phyloP scores from a whole-genome alignment of 2,113 vertebrate genomes.

The Ia io region DNA sequence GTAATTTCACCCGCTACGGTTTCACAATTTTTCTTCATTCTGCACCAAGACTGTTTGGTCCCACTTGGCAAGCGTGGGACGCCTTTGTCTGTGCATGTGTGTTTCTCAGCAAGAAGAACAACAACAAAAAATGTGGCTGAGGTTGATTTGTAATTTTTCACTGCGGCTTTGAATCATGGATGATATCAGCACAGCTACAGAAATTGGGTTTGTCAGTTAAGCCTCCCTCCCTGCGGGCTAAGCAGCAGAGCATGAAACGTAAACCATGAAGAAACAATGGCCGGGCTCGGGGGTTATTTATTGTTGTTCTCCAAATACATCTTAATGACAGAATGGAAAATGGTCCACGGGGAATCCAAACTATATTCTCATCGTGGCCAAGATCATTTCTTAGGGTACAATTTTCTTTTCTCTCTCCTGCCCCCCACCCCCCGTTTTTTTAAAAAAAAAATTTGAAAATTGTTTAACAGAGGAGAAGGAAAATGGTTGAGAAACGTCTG shows the following conservation, averaged over 20 bases:
- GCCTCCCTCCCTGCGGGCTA: constrained; percentile 42
- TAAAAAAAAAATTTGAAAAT: not conserved
- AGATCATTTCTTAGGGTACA: constrained; percentile 15
- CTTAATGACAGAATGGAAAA: constrained; percentile 57
- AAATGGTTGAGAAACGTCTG: constrained; percentile 53
- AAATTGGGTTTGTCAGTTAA: constrained; percentile 65
- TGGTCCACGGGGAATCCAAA: constrained; percentile 44
- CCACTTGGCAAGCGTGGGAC: constrained; percentile 35
- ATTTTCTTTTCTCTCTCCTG: constrained; percentile 9
- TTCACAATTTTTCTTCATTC: constrained; percentile 38
- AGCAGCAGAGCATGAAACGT: constrained; percentile 61
- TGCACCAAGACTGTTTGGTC: not conserved
- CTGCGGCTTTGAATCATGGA: constrained; percentile 63
- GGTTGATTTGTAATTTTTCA: constrained; percentile 57
- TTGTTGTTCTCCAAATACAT: constrained; percentile 51
- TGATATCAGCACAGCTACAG: constrained; percentile 61
- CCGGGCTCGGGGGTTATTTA: constrained; percentile 9
- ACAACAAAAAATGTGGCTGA: constrained; percentile 38
- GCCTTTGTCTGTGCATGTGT: constrained; percentile 45
- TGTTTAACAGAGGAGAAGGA: constrained; percentile 42
- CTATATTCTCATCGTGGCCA: not conserved
- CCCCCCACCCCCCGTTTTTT: not conserved
- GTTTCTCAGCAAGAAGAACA: constrained; percentile 55
- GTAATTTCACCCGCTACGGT: not conserved
- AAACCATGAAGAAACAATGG: constrained; percentile 63